These are phyloP conservation scores for Balaeniceps rex DNA, from an alignment of 2,113 vertebrate species.

Conservation along the genomic window DNA sequence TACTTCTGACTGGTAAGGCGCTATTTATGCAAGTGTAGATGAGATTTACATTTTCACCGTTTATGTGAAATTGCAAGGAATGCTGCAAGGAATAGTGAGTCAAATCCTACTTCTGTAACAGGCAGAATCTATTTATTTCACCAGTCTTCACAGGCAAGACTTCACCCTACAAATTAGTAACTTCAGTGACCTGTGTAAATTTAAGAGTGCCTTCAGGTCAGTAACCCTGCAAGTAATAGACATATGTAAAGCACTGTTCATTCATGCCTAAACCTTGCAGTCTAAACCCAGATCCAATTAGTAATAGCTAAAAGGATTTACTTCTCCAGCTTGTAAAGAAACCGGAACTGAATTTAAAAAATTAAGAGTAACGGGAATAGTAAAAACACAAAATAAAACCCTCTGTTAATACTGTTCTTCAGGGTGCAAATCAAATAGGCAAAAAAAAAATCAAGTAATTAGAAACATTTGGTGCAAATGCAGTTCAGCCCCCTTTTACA, in stretches of 20 bases:
- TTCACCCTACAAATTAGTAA: slow-evolving; percentile 34
- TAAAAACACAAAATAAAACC: slow-evolving; percentile 8
- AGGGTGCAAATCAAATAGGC: background rate
- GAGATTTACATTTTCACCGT: background rate
- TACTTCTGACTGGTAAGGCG: background rate
- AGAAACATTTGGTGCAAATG: slow-evolving; percentile 17
- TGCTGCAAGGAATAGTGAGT: background rate
- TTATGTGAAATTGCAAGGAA: background rate
- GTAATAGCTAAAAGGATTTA: slow-evolving; percentile 42
- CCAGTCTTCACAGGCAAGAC: background rate
- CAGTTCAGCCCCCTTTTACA: background rate
- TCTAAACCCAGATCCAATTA: slow-evolving; percentile 30
- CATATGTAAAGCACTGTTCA: slow-evolving; percentile 22
- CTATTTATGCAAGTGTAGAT: background rate
- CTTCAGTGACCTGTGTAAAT: slow-evolving; percentile 45
- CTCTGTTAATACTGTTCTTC: background rate
- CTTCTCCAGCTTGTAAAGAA: slow-evolving; percentile 24
- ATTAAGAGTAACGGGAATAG: background rate
- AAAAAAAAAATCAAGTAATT: background rate
- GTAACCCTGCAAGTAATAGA: background rate
- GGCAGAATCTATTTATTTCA: slow-evolving; percentile 4
- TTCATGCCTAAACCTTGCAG: slow-evolving; percentile 43
- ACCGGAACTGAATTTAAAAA: background rate
- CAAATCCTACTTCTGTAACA: background rate
- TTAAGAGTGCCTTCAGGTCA: slow-evolving; percentile 52